Percentiles rank a stretch among this genome's conserved stretches.
Conservation (phyloP, 2,113 vertebrate genomes). For the Anhinga rufa region DNA sequence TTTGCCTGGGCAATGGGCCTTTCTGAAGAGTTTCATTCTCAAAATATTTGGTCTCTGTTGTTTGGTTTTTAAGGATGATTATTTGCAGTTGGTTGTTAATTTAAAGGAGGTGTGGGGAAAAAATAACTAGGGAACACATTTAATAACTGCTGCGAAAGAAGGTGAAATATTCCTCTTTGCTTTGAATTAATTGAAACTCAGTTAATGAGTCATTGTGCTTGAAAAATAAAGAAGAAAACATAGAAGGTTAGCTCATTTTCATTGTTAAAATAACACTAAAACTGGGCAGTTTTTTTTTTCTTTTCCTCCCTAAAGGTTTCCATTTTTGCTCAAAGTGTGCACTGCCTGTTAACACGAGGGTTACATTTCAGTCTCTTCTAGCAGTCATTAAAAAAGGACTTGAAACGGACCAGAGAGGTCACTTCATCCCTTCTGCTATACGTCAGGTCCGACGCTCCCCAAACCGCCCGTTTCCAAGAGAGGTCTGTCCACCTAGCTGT, state of each 20-base stretch:
- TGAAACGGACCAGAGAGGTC: background rate
- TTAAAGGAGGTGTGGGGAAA: background rate
- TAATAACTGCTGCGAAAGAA: background rate
- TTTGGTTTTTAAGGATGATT: background rate
- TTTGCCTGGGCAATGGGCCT: background rate
- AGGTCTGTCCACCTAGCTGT: background rate
- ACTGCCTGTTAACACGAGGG: background rate
- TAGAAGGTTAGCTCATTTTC: background rate
- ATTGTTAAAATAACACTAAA: background rate
- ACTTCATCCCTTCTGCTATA: background rate
- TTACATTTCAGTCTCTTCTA: background rate
- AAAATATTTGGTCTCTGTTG: background rate
- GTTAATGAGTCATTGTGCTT: background rate
- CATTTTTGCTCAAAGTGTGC: background rate
- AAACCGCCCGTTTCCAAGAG: accelerated
- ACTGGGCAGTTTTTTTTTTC: background rate
- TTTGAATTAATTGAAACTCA: background rate
- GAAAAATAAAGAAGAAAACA: background rate
- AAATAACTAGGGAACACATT: background rate
- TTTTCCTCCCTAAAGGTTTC: background rate
- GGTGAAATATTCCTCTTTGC: background rate
- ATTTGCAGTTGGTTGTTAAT: background rate
- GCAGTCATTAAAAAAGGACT: background rate
- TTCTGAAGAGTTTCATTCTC: background rate
- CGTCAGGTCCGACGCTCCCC: accelerated